phyloP scores from a whole-genome alignment of 2,797 vertebrate genomes.

The Silurus aristotelis region DNA sequence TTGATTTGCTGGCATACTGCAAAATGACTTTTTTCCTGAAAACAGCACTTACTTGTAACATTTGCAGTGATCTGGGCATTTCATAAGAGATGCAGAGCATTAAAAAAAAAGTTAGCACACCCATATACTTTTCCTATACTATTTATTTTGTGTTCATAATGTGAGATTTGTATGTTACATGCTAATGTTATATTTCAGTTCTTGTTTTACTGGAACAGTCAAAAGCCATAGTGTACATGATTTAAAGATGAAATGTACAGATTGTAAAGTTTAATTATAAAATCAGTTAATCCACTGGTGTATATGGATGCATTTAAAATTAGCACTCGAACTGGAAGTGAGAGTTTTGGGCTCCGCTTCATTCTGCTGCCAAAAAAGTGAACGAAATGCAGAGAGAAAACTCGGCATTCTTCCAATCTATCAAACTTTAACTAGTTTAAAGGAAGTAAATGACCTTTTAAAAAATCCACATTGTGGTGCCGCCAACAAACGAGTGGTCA shows the following conservation, averaged over 20 bases:
- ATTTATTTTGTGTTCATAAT: slow-evolving; percentile 19
- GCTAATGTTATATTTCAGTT: slow-evolving; percentile 29
- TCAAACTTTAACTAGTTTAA: slow-evolving; percentile 44
- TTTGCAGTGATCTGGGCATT: slow-evolving; percentile 1
- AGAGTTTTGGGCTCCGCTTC: slow-evolving; percentile 23
- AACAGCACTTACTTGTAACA: slow-evolving; percentile 18
- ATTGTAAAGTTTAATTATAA: slow-evolving; percentile 26
- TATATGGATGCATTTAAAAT: slow-evolving; percentile 28
- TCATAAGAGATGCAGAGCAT: slow-evolving; percentile 4
- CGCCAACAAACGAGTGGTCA: slow-evolving; percentile 28
- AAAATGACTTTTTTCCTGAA: not conserved
- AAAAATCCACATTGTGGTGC: slow-evolving; percentile 25
- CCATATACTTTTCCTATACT: slow-evolving; percentile 24
- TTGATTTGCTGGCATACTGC: not conserved
- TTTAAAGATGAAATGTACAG: slow-evolving; percentile 30
- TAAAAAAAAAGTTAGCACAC: slow-evolving; percentile 19
- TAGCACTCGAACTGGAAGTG: slow-evolving; percentile 15
- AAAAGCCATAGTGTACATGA: slow-evolving; percentile 52
- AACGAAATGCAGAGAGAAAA: slow-evolving; percentile 13
- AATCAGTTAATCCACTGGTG: slow-evolving; percentile 35
- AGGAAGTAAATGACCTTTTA: slow-evolving; percentile 26
- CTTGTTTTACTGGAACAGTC: slow-evolving; percentile 38
- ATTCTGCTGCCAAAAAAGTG: slow-evolving; percentile 40
- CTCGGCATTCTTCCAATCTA: slow-evolving; percentile 21
- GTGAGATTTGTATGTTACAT: slow-evolving; percentile 31